A percentile compares a stretch with the other conserved stretches of the same genome.
These are phyloP conservation scores for Spodoptera picta DNA, from an alignment of 2,888 invertebrate genomes.

Conservation along the genomic window DNA sequence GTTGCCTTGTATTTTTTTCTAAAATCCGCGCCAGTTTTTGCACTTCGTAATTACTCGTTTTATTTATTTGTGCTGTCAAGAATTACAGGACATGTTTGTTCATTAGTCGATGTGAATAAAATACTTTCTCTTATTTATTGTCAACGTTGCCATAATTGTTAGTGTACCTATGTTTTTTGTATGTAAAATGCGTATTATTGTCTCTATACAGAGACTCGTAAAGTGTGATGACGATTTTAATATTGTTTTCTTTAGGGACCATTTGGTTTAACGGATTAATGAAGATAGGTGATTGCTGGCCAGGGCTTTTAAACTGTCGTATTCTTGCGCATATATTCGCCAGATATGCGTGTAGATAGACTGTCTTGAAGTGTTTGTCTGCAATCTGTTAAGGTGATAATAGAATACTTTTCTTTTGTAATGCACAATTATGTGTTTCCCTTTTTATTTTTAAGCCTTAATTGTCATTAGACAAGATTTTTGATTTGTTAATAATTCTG, in stretches of 20 bases:
- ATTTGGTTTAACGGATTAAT: constrained; percentile 79
- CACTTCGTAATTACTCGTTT: constrained; percentile 67
- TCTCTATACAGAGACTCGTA: constrained; percentile 76
- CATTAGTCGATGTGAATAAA: constrained; percentile 81
- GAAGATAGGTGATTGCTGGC: constrained; percentile 71
- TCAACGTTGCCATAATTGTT: constrained; percentile 89
- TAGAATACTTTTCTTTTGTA: constrained; percentile 82
- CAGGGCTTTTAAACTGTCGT: constrained; percentile 60
- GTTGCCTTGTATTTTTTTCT: constrained; percentile 87
- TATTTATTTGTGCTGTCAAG: constrained; percentile 82
- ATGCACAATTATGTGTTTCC: constrained; percentile 84
- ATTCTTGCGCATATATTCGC: constrained; percentile 73
- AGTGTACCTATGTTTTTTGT: constrained; percentile 82
- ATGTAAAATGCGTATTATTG: constrained; percentile 84
- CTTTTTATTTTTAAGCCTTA: constrained; percentile 74
- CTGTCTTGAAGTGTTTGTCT: constrained; percentile 58
- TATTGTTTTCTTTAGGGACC: constrained; percentile 86
- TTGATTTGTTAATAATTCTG: constrained; percentile 59
- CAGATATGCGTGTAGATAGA: constrained; percentile 70
- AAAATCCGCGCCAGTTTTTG: constrained; percentile 78
- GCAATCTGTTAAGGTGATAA: constrained; percentile 82
- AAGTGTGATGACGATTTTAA: constrained; percentile 86
- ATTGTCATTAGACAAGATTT: constrained; percentile 71
- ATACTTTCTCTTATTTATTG: constrained; percentile 84
- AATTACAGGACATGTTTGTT: constrained; percentile 68